These are phyloP conservation scores for Heliconius charithonia DNA, from an alignment of 2,888 invertebrate genomes.

Conservation along the genomic window DNA sequence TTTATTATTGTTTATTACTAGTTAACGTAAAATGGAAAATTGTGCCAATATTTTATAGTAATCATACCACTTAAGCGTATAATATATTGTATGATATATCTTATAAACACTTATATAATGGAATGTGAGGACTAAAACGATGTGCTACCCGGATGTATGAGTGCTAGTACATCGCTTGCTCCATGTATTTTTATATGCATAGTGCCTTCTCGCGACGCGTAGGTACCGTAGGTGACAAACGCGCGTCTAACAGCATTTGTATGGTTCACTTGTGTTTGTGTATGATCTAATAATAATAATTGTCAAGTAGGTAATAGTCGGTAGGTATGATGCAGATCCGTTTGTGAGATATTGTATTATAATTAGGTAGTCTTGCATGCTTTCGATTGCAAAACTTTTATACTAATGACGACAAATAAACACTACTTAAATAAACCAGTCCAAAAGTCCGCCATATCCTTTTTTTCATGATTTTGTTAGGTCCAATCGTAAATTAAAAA, in stretches of 20 bases:
- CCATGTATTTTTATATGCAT: slow-evolving; percentile 40
- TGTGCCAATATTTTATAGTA: slow-evolving; percentile 35
- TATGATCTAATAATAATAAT: slow-evolving; percentile 26
- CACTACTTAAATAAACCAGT: neutral
- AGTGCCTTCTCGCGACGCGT: slow-evolving; percentile 44
- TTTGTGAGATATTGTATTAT: neutral
- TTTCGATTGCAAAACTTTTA: neutral
- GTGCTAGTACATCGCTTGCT: slow-evolving; percentile 40
- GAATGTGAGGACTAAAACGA: slow-evolving; percentile 58
- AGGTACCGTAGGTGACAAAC: slow-evolving; percentile 6
- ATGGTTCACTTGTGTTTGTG: neutral
- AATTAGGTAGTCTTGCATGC: neutral
- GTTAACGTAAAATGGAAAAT: slow-evolving; percentile 28
- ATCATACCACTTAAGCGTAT: slow-evolving; percentile 53
- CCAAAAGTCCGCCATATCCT: no score
- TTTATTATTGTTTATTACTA: slow-evolving; percentile 12
- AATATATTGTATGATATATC: slow-evolving; percentile 49
- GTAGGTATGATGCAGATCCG: slow-evolving; percentile 7
- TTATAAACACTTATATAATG: slow-evolving; percentile 50
- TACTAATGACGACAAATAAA: neutral
- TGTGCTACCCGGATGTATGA: slow-evolving; percentile 63
- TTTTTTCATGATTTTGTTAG: no score
- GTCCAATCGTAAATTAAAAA: no score
- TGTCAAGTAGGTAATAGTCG: neutral
- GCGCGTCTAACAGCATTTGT: neutral